Conservation (phyloP, 2,113 vertebrate species). For the Oryzias curvinotus region DNA sequence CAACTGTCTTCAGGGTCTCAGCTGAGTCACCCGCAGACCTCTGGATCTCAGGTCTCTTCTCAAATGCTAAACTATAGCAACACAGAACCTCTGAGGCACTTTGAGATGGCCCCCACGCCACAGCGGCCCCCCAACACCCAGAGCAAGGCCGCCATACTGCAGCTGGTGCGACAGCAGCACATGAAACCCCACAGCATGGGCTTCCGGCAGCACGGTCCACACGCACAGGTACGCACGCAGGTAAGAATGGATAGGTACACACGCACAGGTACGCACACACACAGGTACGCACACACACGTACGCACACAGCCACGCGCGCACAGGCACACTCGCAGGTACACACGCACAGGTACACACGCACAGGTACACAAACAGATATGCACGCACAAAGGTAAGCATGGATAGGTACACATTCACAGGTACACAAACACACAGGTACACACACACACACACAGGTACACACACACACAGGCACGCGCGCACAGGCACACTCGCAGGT, state of each 20-base stretch:
- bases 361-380: neutral
- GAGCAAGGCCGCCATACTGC: slow-evolving; percentile 82
- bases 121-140: slow-evolving; percentile 63
- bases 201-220: slow-evolving; percentile 82
- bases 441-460: too few species aligned
- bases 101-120: slow-evolving; percentile 79
- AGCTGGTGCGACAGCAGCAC: slow-evolving; percentile 83
- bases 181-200: slow-evolving; percentile 83
- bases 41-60: slow-evolving; percentile 65
- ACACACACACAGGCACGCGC: neutral
- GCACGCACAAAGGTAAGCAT: neutral
- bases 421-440: neutral
- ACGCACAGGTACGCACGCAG: slow-evolving; percentile 81
- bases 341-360: neutral
- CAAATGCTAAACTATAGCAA: slow-evolving; percentile 88
- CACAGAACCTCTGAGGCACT: slow-evolving; percentile 95
- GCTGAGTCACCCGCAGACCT: slow-evolving; percentile 77
- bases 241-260: neutral
- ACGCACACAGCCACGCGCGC: neutral
- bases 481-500: too few species aligned
- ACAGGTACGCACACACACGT: neutral
- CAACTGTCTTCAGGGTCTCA: slow-evolving; percentile 72
- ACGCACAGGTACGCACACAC: neutral
- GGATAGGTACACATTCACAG: neutral
- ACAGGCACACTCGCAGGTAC: neutral